Evolutionary conservation across 2,888 invertebrate species (phyloP).

Genomic region (Anarsia innoxiella): DNA sequence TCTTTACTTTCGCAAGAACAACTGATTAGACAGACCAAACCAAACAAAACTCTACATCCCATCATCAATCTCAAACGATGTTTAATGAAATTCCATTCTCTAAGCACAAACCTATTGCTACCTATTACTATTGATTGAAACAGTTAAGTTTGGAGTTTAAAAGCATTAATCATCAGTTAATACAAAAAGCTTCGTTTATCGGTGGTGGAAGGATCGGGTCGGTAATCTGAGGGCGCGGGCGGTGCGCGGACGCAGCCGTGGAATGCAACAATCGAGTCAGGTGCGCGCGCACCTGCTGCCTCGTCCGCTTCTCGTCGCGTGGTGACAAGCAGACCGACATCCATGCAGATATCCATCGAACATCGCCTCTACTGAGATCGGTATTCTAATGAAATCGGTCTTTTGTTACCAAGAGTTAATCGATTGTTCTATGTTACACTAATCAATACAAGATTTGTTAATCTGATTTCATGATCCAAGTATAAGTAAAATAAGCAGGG

Average conservation of each 20-base stretch:
- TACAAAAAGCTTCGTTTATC: constrained; percentile 21
- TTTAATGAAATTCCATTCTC: neutral
- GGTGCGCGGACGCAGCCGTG: constrained; percentile 15
- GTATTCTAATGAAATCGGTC: constrained; percentile 6
- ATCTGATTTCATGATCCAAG: too few relatives aligned
- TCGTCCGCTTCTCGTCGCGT: constrained; percentile 14
- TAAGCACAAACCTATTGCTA: too few relatives aligned
- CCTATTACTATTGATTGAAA: constrained; percentile 7
- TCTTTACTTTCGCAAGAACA: too few relatives aligned
- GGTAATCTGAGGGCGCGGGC: constrained; percentile 30
- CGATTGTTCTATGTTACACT: constrained; percentile 1
- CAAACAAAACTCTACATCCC: neutral
- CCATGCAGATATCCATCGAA: constrained; percentile 18
- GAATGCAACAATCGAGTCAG: constrained; percentile 51
- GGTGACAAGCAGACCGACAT: constrained; percentile 32
- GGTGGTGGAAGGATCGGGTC: constrained; percentile 36
- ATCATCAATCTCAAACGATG: neutral
- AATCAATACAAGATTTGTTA: too few relatives aligned
- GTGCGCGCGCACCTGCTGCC: constrained; percentile 59
- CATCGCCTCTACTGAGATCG: constrained; percentile 20
- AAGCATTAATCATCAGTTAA: constrained; percentile 9
- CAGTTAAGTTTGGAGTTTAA: constrained; percentile 3
- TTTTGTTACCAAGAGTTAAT: constrained; percentile 1
- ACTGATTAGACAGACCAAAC: too few relatives aligned
- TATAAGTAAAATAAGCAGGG: too few relatives aligned